Evolutionary conservation across 2,797 vertebrate species (phyloP).

Genomic region (Hypotaenidia philippensis): DNA sequence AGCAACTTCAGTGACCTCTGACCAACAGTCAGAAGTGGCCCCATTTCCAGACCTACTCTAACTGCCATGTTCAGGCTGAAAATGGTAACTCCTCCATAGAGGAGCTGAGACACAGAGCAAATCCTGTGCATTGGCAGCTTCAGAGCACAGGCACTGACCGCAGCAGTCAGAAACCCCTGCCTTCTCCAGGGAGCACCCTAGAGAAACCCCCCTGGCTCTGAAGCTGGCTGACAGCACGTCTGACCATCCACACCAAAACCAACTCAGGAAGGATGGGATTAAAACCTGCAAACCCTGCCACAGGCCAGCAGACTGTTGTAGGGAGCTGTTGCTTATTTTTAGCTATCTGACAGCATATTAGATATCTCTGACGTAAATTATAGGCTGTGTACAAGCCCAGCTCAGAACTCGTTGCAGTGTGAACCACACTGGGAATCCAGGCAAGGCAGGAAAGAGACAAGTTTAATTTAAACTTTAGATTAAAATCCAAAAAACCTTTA

Average conservation of each 20-base stretch:
- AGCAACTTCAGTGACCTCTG: neutral
- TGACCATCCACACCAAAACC: neutral
- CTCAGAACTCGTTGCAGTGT: neutral
- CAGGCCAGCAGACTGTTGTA: neutral
- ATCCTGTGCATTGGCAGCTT: neutral
- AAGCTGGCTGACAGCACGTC: neutral
- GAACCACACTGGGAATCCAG: neutral
- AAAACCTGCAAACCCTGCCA: neutral
- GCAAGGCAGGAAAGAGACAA: neutral
- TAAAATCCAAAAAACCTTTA: neutral
- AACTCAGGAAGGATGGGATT: neutral
- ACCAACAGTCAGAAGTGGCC: neutral
- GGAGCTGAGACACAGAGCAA: neutral
- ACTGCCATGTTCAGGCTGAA: neutral
- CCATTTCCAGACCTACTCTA: neutral
- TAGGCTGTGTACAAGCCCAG: neutral
- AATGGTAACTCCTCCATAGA: neutral
- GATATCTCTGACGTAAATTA: neutral
- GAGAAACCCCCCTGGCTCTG: neutral
- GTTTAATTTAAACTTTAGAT: neutral
- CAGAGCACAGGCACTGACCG: neutral
- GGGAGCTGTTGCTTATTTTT: constrained; percentile 7
- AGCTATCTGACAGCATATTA: neutral
- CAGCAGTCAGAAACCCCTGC: neutral
- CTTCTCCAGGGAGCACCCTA: neutral